Evolutionary conservation across 2,797 vertebrate genomes (phyloP), one percentile per base, ranked within the genome.

Genomic region (Mareca penelope): DNA sequence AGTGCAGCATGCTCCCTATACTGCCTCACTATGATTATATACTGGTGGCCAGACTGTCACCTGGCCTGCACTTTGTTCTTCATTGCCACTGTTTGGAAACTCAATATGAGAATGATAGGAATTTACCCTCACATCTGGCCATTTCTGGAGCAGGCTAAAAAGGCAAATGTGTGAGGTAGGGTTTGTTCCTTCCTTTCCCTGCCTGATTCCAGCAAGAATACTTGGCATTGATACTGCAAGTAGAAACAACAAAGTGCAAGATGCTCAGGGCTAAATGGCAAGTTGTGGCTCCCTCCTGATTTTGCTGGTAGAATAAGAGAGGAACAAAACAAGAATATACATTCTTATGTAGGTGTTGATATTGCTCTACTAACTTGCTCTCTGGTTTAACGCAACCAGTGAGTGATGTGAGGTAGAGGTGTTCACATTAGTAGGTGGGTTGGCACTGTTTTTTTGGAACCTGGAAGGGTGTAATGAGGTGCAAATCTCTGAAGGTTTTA

Each of bases 401-500:
- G 1, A 64, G 37, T 35, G 67, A 15, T 44, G 15, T 60, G 48
- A 82, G 13, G 76, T 18, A 64, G 60, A 80, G 1, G 2, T 63
- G 46, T 90, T 90, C 84, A 82, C 72, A 80, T 91, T 46, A 33
- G 48, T 78, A 78, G 94, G 33, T 71, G 61, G 19, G 22, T 89
- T 90, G 75, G 57, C 75, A 56, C 35, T 16, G 31, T 0, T 26
- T 73, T 81, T 89, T 89, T 83, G 31, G 82, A 92, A 64, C 33
- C 17, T 57, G 44, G 29, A 77, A 40, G 40, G 17, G 12, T 69
- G 19, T 92, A 83, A 89, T 60, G 87, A 93, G 68, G 68, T 92
- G 86, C 48, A 93, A 67, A 85, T 69, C 65, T 91, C 64, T 80
- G 71, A 77, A 73, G 55, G 59, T 39, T 93, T 93, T 94, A 35